Base-by-base conservation (phyloP, 2,113 vertebrate genomes). In the Heterotis niloticus region DNA sequence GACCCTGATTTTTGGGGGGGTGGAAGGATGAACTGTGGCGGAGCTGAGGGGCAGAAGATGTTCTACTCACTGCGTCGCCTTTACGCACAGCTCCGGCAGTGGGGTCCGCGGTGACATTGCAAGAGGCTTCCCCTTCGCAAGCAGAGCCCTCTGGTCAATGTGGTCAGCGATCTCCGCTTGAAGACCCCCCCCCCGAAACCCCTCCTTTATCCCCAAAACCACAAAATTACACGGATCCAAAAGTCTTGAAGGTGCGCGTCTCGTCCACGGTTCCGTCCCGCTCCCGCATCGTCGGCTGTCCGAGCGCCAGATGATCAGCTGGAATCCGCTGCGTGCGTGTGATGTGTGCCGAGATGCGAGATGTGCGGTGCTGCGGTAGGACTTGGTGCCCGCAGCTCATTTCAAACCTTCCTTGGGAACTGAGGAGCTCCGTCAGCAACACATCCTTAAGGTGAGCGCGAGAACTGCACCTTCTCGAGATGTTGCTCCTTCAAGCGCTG, bases 41-140 rank as follows among this genome's bases (percentile, higher is more conserved):
- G 29, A 56, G 59, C 59, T 51, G 16, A 70, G 24, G 51, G 52
- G 23, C 12, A 66, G 76, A 81, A 64, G 51, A 79, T 5, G 81
- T 83, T 44, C 59, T 94, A 97, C 97, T 98, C 91, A 99, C 97
- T 94, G 95, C 95, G 92, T 95, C 91, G 94, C 92, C 94, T 91
- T 93, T 93, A 93, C 95, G 94, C 94, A 94, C 92, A 94, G 92
- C 92, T 92, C 92, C 92, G 89, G 88, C 87, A 86, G 83, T 83
- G 90, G 84, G 83, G 87, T 89, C 84, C 78, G 89, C 87, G 91
- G 90, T 89, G 89, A 89, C 92, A 93, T 93, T 88, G 90, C 88
- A 93, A 90, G 79, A 52, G 89, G 89, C 86, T 84, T 85, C 86
- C 81, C 72, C 75, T 84, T 70, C 56, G 73, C 62, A 80, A 76